Percentiles rank a stretch among this genome's conserved stretches.
Conservation (phyloP, 2,888 invertebrate genomes). For the Stenodera caucasica region DNA sequence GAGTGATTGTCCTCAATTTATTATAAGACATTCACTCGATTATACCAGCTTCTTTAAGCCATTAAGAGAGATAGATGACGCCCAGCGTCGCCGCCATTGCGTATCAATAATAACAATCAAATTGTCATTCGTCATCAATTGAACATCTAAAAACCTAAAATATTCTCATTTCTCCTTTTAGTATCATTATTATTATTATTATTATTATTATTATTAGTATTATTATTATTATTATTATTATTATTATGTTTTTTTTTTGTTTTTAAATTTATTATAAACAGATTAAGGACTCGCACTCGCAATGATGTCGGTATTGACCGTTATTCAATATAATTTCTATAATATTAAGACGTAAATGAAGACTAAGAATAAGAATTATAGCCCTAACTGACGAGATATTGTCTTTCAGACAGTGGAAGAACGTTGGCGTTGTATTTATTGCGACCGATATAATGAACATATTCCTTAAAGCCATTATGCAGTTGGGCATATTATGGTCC, state of each 20-base stretch:
- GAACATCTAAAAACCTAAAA: slow-evolving; percentile 31
- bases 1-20: slow-evolving; percentile 1
- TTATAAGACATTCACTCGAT: slow-evolving; percentile 17
- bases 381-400: slow-evolving; percentile 43
- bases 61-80: slow-evolving; percentile 56
- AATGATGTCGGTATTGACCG: slow-evolving; percentile 22
- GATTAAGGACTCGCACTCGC: slow-evolving; percentile 28
- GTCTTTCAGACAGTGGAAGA: slow-evolving; percentile 45
- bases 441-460: slow-evolving; percentile 29
- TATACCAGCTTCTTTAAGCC: slow-evolving; percentile 37
- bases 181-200: too few relatives aligned
- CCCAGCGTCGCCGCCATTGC: slow-evolving; percentile 32
- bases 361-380: slow-evolving; percentile 35
- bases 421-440: slow-evolving; percentile 36
- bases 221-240: not conserved
- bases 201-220: not conserved
- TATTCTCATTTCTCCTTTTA: slow-evolving; percentile 2
- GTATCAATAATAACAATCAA: slow-evolving; percentile 27
- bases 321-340: slow-evolving; percentile 13
- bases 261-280: slow-evolving; percentile 18
- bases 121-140: slow-evolving; percentile 28
- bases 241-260: too few relatives aligned
- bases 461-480: slow-evolving; percentile 14
- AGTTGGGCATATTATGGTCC: slow-evolving; percentile 14
- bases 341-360: slow-evolving; percentile 28